Evolutionary conservation across 2,113 vertebrate genomes (phyloP), one percentile per base, ranked within the genome.

Genomic region (Ictalurus punctatus): DNA sequence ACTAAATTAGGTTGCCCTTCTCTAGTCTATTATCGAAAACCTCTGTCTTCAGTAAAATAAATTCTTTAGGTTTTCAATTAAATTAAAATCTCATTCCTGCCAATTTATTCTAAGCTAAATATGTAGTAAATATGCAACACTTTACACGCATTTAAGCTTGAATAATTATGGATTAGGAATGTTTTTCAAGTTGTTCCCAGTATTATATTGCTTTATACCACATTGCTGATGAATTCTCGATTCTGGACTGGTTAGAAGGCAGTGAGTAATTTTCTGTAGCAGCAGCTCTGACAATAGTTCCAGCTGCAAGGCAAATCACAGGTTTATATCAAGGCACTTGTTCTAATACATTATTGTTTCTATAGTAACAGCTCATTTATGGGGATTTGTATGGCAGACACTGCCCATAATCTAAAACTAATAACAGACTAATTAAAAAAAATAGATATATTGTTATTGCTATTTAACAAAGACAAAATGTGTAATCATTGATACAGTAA

Each of bases 1-100:
- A 19, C 19, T 54, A 84, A 63, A 84, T 84, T 37, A 88, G 40
- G 58, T 34, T 30, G 80, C 17, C 54, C 27, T 76, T 63, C 69
- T 59, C 34, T 44, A 27, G 12, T 30, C 30, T 63, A 58, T 61
- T 61, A 61, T 8, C 25, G 7, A 63, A 48, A 63, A 63, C 12
- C 58, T 13, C 1, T 6, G 8, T 63, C 21, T 23, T 61, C 34
- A 7, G 56, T 40, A 25, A 61, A 83, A 83, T 25, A 0, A 14
- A 37, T 13, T 83, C 9, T 83, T 14, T 37, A 34, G 6, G 27
- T 30, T n/a, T 23, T 71, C 48, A 71, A 71, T 71, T 73, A 2
- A 54, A 21, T 71, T 34, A 54, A 52, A 54, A 85, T 23, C 65
- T 56, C 1, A 30, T 85, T 54, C 65, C 9, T 54, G n/a, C 13